A percentile compares a stretch with the other conserved stretches of the same genome.
Conservation (phyloP, 1,140 invertebrate genomes). For the Drosophila sproati region DNA sequence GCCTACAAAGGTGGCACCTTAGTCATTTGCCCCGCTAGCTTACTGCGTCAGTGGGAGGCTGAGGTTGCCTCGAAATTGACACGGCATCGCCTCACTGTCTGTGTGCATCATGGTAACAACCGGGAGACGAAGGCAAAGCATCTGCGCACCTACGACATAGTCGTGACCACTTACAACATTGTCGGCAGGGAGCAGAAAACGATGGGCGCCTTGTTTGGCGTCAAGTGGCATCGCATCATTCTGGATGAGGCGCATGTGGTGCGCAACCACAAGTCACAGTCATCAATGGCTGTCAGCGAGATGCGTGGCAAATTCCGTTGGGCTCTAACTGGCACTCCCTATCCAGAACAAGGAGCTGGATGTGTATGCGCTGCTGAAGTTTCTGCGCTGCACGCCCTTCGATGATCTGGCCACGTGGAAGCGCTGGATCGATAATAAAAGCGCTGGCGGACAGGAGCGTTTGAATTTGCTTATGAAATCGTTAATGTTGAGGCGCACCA, state of each 20-base stretch:
- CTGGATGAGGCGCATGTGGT: slow-evolving; percentile 97
- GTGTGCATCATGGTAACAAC: slow-evolving; percentile 93
- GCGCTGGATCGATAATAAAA: slow-evolving; percentile 89
- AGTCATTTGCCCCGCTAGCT: slow-evolving; percentile 94
- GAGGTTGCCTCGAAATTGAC: slow-evolving; percentile 90
- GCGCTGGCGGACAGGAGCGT: slow-evolving; percentile 88
- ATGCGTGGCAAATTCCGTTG: slow-evolving; percentile 89
- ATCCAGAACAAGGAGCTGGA: slow-evolving; percentile 97
- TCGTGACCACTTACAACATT: slow-evolving; percentile 92
- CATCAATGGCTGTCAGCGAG: slow-evolving; percentile 89
- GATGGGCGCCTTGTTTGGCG: slow-evolving; percentile 66
- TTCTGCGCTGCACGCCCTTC: slow-evolving; percentile 93
- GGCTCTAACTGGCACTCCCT: slow-evolving; percentile 96
- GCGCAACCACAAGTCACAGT: slow-evolving; percentile 93
- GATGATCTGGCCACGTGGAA: slow-evolving; percentile 92
- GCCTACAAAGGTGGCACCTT: slow-evolving; percentile 89
- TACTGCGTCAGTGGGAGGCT: slow-evolving; percentile 93
- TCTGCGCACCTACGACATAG: slow-evolving; percentile 88
- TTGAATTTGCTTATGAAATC: slow-evolving; percentile 92
- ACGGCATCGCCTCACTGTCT: slow-evolving; percentile 87
- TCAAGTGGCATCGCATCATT: slow-evolving; percentile 93
- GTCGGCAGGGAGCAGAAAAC: slow-evolving; percentile 86
- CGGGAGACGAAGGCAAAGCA: slow-evolving; percentile 88
- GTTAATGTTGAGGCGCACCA: slow-evolving; percentile 93
- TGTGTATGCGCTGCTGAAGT: slow-evolving; percentile 94